Base-by-base conservation (phyloP, 2,888 invertebrate genomes). In the Synergus laeviventris region DNA sequence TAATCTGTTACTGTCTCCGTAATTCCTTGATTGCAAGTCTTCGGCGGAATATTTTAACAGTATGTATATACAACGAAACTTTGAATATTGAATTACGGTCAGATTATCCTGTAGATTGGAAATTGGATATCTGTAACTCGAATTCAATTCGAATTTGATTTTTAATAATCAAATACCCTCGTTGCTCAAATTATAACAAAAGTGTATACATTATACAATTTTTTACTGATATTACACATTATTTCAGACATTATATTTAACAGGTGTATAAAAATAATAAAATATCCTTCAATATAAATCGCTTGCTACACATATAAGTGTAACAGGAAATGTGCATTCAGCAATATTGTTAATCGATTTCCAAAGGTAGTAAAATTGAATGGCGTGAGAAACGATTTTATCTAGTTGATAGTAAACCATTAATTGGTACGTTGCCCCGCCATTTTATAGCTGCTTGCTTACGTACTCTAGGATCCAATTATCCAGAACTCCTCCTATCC, bases 1-100 rank as follows among this genome's bases (percentile, higher is more conserved):
- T 70, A 70, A 70, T 70, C 70, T 70, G 70, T 70, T 49, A 49
- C 70, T 70, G 70, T 70, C 70, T 70, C 70, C 31, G 31, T 70
- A 70, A 70, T 70, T 70, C 70, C 70, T 70, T 70, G 49, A 70
- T 70, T 70, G 70, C 70, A 70, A 49, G 49, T 49, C 42, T 70
- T 45, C 31, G 70, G 31, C 8, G n/a, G 70, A 70, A 70, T 70
- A 70, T 70, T 70, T 70, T 49, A 70, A 70, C 31, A 70, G 31
- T 9, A 24, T 49, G 70, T 70, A 49, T 70, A 49, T 70, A n/a
- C 24, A 70, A 45, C 70, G 24, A 70, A n/a, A 49, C 49, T 24
- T 39, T 70, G 70, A 70, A 70, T 70, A 70, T 70, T 70, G 49
- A 70, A 70, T 70, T 70, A 36, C 49, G 45, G 4, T n/a, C 49